phyloP scores from a whole-genome alignment of 2,797 vertebrate species.

The Kryptolebias ocellatus region DNA sequence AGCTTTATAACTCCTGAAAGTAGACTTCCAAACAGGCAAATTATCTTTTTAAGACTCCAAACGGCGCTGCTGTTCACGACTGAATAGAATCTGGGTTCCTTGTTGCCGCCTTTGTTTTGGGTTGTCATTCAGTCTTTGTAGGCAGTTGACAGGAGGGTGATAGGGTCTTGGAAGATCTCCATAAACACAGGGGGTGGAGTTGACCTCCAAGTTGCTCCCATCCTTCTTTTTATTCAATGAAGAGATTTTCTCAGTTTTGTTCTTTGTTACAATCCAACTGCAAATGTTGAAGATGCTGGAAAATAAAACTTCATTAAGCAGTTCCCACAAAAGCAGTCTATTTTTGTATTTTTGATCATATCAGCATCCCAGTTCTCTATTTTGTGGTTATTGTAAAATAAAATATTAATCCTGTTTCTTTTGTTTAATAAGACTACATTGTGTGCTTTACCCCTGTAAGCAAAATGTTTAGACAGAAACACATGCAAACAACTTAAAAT shows the following conservation, averaged over 20 bases:
- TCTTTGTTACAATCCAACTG: slow-evolving; percentile 21
- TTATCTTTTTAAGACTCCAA: slow-evolving; percentile 27
- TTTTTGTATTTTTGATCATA: slow-evolving; percentile 17
- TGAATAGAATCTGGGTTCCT: slow-evolving; percentile 48
- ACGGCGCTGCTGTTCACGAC: slow-evolving; percentile 10
- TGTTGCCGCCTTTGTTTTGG: slow-evolving; percentile 66
- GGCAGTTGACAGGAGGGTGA: slow-evolving; percentile 63
- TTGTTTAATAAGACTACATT: neutral
- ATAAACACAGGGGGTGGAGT: slow-evolving; percentile 58
- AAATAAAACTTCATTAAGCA: neutral
- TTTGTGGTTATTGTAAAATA: neutral
- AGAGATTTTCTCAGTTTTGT: slow-evolving; percentile 40
- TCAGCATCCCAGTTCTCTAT: too few relatives aligned
- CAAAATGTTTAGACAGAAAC: too few relatives aligned
- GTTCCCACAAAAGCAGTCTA: neutral
- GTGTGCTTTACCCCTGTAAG: neutral
- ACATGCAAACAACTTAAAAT: slow-evolving; percentile 5
- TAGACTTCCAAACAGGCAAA: slow-evolving; percentile 12
- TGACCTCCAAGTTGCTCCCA: slow-evolving; percentile 56
- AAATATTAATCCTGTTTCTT: slow-evolving; percentile 7
- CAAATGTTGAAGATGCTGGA: slow-evolving; percentile 14
- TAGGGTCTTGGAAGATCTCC: slow-evolving; percentile 66
- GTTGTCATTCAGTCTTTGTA: slow-evolving; percentile 68
- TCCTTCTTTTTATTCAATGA: slow-evolving; percentile 45
- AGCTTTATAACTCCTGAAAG: neutral